Conservation (phyloP, 2,113 vertebrate genomes). For the Syngnathus floridae region DNA sequence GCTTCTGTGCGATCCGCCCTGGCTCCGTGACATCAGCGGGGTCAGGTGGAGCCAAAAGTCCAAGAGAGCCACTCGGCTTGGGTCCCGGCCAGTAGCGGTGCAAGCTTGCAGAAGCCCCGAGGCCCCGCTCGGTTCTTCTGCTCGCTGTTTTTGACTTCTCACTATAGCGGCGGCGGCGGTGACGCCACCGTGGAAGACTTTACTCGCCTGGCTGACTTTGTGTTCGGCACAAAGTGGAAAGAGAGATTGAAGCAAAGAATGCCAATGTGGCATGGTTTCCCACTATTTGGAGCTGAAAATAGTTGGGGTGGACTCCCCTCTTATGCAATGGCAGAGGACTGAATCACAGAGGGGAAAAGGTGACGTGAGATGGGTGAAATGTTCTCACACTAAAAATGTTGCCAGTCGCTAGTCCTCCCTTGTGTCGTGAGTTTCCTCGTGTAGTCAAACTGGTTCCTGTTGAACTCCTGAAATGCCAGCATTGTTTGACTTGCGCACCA, state of each 20-base stretch:
- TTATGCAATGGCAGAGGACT: slow-evolving; percentile 59
- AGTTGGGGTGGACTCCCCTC: slow-evolving; percentile 36
- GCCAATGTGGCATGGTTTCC: slow-evolving; percentile 53
- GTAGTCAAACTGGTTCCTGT: slow-evolving; percentile 35
- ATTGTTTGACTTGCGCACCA: not conserved
- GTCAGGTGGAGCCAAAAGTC: slow-evolving; percentile 36
- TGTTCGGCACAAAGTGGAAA: slow-evolving; percentile 47
- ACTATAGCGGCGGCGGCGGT: slow-evolving; percentile 16
- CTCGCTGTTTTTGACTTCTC: slow-evolving; percentile 52
- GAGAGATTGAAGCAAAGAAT: slow-evolving; percentile 51
- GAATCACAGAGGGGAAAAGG: slow-evolving; percentile 59
- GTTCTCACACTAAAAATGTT: slow-evolving; percentile 54
- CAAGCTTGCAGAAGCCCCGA: slow-evolving; percentile 44
- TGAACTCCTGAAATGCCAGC: not conserved
- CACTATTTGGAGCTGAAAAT: slow-evolving; percentile 49
- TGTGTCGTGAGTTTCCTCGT: slow-evolving; percentile 31
- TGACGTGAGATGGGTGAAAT: slow-evolving; percentile 66
- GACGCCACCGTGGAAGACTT: slow-evolving; percentile 49
- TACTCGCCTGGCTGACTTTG: slow-evolving; percentile 43
- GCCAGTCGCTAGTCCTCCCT: slow-evolving; percentile 49
- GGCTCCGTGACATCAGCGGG: slow-evolving; percentile 56
- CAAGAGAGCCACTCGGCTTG: slow-evolving; percentile 24
- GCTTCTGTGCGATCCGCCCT: slow-evolving; percentile 22
- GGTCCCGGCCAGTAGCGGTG: slow-evolving; percentile 38
- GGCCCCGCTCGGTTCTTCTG: slow-evolving; percentile 2